Base-by-base conservation (phyloP, 2,888 invertebrate species). In the Anaspis maculata region DNA sequence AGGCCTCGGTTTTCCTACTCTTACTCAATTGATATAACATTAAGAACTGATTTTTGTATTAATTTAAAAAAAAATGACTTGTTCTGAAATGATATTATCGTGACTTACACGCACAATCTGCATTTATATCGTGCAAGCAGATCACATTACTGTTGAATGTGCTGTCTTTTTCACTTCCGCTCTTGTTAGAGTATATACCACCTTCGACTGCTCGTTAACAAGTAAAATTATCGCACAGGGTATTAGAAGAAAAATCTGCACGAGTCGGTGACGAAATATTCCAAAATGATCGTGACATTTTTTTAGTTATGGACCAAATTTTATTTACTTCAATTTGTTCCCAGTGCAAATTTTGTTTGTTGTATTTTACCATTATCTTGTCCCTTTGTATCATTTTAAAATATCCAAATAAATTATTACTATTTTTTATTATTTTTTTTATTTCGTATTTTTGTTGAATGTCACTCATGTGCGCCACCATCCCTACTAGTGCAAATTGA, bases 1-100 rank as follows among this genome's bases (percentile, higher is more conserved):
- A 30, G 42, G 42, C 43, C 44, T 42, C 30, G 27, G 26, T 32
- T 35, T 38, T 32, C 26, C 29, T 34, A 27, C 19, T 16, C 23
- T 24, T 32, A 11, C 31, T 35, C 15, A 27, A 28, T 19, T 25
- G 19, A 13, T 36, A 27, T 15, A 9, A 14, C 13, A 12, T 29
- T 26, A 5, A 23, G 14, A 24, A 12, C n/a, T n/a, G n/a, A n/a
- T n/a, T n/a, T n/a, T n/a, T n/a, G n/a, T 33, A 14, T 13, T 15
- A 32, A 39, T 31, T 31, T 33, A 34, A 14, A 15, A 10, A 25
- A 29, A 11, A 24, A 14, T 32, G 24, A 32, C 24, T 19, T 21
- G n/a, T n/a, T 21, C 13, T 22, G 11, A 13, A 22, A 7, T 29
- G 3, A 5, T 13, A 21, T 22, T 22, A 3, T 23, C 21, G 13